A percentile compares a stretch with the other conserved stretches of the same genome.
These are phyloP conservation scores for Halichoerus grypus DNA, from an alignment of 2,113 vertebrate genomes.

Conservation along the genomic window DNA sequence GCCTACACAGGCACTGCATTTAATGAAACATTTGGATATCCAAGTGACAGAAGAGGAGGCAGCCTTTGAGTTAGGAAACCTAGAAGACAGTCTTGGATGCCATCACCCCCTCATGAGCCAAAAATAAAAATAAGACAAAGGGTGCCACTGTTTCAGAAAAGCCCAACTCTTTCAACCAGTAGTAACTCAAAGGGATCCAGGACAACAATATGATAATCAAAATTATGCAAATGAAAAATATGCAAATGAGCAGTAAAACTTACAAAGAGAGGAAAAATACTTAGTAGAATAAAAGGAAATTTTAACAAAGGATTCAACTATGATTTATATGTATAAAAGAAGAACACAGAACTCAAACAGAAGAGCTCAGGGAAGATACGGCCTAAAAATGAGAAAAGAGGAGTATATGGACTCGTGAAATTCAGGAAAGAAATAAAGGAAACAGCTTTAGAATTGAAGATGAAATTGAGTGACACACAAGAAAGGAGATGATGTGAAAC, in stretches of 20 bases:
- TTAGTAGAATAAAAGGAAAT: not conserved
- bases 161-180: not conserved
- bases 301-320: not conserved
- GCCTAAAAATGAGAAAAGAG: not conserved
- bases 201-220: not conserved
- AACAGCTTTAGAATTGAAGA: not conserved
- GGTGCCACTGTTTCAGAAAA: not conserved
- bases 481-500: not conserved
- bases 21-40: not conserved
- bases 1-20: not conserved
- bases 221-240: not conserved
- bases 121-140: not conserved
- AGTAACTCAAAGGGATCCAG: not conserved
- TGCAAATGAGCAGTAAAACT: not conserved
- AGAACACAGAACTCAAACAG: not conserved
- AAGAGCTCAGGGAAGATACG: not conserved
- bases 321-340: not conserved
- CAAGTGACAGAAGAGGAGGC: not conserved
- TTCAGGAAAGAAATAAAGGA: not conserved
- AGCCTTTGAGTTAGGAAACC: not conserved
- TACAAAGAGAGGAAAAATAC: not conserved
- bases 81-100: not conserved
- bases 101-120: not conserved
- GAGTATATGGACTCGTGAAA: not conserved
- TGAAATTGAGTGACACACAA: not conserved